phyloP scores from a whole-genome alignment of 2,113 vertebrate species.

The Myotis lucifugus region DNA sequence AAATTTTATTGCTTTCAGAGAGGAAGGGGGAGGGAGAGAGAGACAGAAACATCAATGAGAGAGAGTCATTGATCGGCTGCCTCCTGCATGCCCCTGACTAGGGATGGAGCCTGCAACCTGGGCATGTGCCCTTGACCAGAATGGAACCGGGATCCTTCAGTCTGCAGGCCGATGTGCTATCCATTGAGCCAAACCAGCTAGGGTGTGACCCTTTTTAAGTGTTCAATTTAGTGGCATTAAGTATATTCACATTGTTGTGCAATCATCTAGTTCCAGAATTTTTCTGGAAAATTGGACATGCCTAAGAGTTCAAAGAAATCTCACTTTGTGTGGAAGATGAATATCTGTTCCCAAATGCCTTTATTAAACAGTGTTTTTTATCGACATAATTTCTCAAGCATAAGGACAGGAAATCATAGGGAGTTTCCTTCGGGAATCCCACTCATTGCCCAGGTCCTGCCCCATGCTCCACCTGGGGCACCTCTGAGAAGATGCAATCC shows the following conservation, averaged over 20 bases:
- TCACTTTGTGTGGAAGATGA: background rate
- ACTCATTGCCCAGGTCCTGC: background rate
- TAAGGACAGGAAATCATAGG: background rate
- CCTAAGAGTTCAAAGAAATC: background rate
- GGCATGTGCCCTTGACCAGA: too few species aligned
- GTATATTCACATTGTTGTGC: fast-evolving
- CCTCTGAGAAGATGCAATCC: background rate
- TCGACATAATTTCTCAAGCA: background rate
- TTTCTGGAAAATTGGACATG: background rate
- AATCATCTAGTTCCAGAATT: background rate
- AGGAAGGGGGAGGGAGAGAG: too few species aligned
- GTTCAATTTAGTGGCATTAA: fast-evolving
- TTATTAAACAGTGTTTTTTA: background rate
- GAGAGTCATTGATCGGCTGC: too few species aligned
- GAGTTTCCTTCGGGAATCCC: background rate
- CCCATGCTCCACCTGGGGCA: background rate
- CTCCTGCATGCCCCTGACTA: too few species aligned
- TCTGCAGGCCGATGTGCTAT: too few species aligned
- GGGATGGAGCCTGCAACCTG: too few species aligned
- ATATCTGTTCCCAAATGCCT: background rate
- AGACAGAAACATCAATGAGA: too few species aligned
- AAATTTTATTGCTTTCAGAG: too few species aligned
- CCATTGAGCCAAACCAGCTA: too few species aligned
- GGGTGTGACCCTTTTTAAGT: background rate
- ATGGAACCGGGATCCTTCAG: too few species aligned